These are phyloP conservation scores for Luperina nickerlii DNA, from an alignment of 2,888 invertebrate genomes.

Conservation along the genomic window DNA sequence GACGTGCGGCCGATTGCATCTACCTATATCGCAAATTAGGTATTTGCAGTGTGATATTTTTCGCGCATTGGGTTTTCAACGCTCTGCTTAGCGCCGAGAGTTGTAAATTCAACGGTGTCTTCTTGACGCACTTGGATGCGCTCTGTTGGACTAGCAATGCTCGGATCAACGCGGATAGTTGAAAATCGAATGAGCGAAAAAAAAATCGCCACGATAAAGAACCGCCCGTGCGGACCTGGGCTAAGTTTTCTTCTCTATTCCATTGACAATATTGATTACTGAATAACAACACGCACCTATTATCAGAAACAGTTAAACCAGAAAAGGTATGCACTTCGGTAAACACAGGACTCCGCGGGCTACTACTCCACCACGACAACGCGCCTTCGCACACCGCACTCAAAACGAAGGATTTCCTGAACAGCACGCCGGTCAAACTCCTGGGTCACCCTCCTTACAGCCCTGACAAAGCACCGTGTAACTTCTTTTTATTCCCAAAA, in stretches of 20 bases:
- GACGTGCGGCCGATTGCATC: background rate
- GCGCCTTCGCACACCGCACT: no score
- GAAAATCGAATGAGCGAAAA: background rate
- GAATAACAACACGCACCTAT: background rate
- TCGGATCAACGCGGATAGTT: background rate
- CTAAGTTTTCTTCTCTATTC: background rate
- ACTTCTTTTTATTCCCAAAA: no score
- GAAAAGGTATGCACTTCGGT: background rate
- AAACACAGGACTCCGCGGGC: no score
- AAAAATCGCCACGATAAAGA: no score
- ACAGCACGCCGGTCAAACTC: no score
- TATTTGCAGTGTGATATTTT: background rate
- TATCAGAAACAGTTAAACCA: background rate
- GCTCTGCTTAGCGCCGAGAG: background rate
- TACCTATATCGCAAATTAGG: background rate
- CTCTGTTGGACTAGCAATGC: no score
- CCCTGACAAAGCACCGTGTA: no score
- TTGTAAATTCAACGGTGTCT: background rate
- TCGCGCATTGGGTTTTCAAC: background rate
- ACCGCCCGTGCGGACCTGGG: no score
- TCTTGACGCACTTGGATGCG: background rate
- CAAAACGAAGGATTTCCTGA: no score
- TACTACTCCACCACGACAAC: no score
- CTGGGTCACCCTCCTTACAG: no score
- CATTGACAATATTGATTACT: background rate